Base-by-base conservation (phyloP, 2,797 vertebrate species). In the Odontamblyopus lacepedii region DNA sequence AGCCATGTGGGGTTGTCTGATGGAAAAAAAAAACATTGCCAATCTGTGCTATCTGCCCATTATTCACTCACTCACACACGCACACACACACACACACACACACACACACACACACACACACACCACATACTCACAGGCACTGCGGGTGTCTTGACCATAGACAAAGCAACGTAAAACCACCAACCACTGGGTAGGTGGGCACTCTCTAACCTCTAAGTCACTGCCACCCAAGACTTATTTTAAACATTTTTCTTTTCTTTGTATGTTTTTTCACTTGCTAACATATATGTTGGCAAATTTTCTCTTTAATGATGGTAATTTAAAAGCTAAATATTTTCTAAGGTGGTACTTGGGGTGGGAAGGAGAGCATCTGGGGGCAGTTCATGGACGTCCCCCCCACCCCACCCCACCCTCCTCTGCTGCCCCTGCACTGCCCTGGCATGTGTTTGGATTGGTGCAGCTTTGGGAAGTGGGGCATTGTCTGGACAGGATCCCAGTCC, bases 401-500 rank as follows among this genome's bases (percentile, higher is more conserved):
- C 23, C 23, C 44, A 12, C 13, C 15, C 48, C 79, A 79, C 77
- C 72, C 75, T 38, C 35, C 70, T 66, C 69, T 30, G 80, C 87
- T 89, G 83, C 76, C 60, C 38, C 62, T 84, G 74, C 75, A 50
- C 59, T 84, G 75, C 85, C 83, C 83, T 83, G 86, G 82, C 74
- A 71, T 83, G 79, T 90, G 91, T 91, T 91, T 92, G 84, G 73
- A 87, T 89, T 92, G 87, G 91, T 90, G 86, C 84, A 85, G 80
- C 83, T 70, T 57, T 71, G 87, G 91, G 89, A 91, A 93, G 90
- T 73, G 57, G 81, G 75, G 82, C 80, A 92, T 94, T 93, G 94
- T 95, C 92, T 94, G 93, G 91, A 94, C 94, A 93, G 93, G 93
- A 94, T 95, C 92, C 92, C 26, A 75, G 83, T 83, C 75, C 80